Base-by-base conservation (phyloP, 2,888 invertebrate species). In the Rhagophthalmus giganteus region DNA sequence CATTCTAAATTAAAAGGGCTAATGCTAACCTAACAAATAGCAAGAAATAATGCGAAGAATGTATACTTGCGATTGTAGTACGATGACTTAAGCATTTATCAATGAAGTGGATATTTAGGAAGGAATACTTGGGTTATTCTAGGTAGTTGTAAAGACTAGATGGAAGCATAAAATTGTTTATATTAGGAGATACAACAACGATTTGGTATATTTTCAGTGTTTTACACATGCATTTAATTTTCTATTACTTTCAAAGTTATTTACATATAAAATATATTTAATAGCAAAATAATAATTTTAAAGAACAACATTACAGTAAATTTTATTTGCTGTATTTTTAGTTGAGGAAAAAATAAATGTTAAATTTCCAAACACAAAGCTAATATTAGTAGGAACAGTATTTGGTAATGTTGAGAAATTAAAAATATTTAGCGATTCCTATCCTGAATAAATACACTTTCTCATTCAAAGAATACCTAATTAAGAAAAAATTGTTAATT, bases 31-130 rank as follows among this genome's bases (percentile, higher is more conserved):
- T 38, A 48, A 48, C 35, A 53, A 42, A 16, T 47, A 39, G 40
- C 33, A 31, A 47, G 41, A 47, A 38, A 44, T 37, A 44, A 42
- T 63, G 59, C 56, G 62, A 62, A 60, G 60, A 56, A 46, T 57
- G 47, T 61, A 63, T 70, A 70, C 68, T 70, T 70, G 68, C 68
- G 67, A 64, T 68, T 61, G 61, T 60, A 64, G 64, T 66, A 66
- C 62, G 65, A 66, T 64, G 65, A 63, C 62, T 59, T 58, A 55
- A 55, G 55, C 55, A 46, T 47, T 54, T 25, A 33, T 38, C 14
- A 35, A 38, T 35, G 37, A 34, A 35, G 28, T 31, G 24, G 42
- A 14, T 47, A 49, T 47, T 37, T 49, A 38, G 47, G 27, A 38
- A 28, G 42, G 39, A 16, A 47, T 24, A 38, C 55, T 51, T 55